These are phyloP conservation scores for Machimus rusticus DNA, from an alignment of 2,888 invertebrate species.

Conservation along the genomic window DNA sequence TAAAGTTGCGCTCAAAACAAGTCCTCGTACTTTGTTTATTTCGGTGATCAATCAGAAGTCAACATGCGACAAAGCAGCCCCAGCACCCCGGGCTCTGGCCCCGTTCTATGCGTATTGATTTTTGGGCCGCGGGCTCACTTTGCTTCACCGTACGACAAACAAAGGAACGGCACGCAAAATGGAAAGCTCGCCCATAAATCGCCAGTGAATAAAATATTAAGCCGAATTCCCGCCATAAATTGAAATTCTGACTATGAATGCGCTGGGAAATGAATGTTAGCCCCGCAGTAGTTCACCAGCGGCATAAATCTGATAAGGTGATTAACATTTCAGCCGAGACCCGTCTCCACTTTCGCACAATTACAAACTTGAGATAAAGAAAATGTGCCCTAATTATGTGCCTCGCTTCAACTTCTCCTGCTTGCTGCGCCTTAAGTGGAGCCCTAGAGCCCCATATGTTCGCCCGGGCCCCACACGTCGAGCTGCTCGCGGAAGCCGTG, in stretches of 20 bases:
- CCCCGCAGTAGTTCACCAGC: neutral
- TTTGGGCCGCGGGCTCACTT: neutral
- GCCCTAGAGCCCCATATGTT: neutral
- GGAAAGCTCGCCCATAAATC: neutral
- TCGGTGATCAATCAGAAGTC: constrained; percentile 22
- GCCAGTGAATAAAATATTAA: constrained; percentile 6
- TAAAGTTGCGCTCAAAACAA: constrained; percentile 28
- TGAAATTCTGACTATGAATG: neutral
- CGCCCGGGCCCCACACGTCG: neutral
- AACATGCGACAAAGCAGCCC: neutral
- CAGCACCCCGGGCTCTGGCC: neutral
- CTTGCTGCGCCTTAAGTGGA: neutral
- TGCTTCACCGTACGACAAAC: neutral
- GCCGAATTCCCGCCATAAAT: neutral
- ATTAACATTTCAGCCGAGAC: neutral
- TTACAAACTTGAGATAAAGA: neutral
- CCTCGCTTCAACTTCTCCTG: neutral
- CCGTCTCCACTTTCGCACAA: neutral
- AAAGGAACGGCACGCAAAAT: neutral
- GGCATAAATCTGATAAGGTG: neutral
- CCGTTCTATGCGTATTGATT: neutral
- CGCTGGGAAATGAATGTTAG: neutral
- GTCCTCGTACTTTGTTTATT: constrained; percentile 9
- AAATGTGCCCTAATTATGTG: neutral
- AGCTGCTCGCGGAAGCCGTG: neutral